Evolutionary conservation across 2,113 vertebrate species (phyloP), one percentile per base, ranked within the genome.

Genomic region (Nanorana parkeri): DNA sequence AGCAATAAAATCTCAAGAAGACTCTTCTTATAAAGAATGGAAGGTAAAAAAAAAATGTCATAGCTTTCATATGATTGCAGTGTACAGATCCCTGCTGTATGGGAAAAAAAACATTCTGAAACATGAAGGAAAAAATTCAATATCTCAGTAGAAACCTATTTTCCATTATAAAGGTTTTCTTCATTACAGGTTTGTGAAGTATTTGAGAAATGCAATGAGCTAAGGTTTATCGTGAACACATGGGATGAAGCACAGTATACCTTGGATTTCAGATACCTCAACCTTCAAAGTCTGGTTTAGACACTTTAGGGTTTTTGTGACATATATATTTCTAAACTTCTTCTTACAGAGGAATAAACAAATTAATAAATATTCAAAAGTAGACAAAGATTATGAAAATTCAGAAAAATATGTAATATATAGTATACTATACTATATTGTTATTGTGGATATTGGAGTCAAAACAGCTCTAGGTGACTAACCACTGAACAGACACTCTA

Each of bases 1-100:
- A 81, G 60, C 79, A 81, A 73, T 73, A 64, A 64, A 73, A 81
- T 81, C 68, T 81, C 68, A 75, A 82, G 52, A 67, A 75, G 61
- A 82, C 60, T 81, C 71, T 41, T 75, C 54, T 75, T 75, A 67
- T 52, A 82, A 74, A 82, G 68, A 75, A 66, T 56, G 52, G 63
- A 29, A 82, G 75, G 63, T 58, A n/a, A 52, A 73, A 82, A 52
- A 73, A 82, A 81, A 81, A 24, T 23, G 41, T 54, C 72, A 80
- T 54, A 5, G 60, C 69, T 81, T 65, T 81, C 51, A 47, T 47
- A 82, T 67, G 61, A 71, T 82, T 75, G 47, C 41, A 67, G 80
- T 75, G 36, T 82, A 82, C 51, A 47, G 54, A 63, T 82, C 60
- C 63, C 80, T 28, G 58, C 71, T 67, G 80, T 67, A 82, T 82